Evolutionary conservation across 2,797 vertebrate genomes (phyloP).

Genomic region (Euthynnus affinis): DNA sequence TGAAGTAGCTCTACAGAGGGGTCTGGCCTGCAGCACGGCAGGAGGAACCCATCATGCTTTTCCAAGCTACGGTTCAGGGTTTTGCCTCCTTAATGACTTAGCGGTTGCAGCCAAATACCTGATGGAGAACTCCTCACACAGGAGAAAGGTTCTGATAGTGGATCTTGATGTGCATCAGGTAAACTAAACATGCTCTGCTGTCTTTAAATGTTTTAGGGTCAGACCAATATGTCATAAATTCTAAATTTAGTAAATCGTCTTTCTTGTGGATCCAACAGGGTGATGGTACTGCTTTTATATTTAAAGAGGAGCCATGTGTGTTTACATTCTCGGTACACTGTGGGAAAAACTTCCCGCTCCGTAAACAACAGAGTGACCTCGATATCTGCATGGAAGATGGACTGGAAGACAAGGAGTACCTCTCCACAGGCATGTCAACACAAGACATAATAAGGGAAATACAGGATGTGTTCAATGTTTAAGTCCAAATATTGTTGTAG

Average conservation of each 20-base stretch:
- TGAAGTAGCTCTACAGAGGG: conserved; percentile 73
- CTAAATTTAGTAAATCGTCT: neutral
- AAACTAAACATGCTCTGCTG: neutral
- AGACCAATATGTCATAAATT: neutral
- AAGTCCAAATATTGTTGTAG: neutral
- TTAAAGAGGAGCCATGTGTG: conserved; percentile 75
- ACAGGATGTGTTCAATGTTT: neutral
- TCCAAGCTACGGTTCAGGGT: conserved; percentile 75
- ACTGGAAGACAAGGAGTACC: conserved; percentile 74
- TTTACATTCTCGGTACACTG: conserved; percentile 82
- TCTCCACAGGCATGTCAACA: conserved; percentile 64
- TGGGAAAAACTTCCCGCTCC: conserved; percentile 79
- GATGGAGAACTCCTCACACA: conserved; percentile 32
- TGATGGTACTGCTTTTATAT: conserved; percentile 81
- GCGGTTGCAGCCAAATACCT: conserved; percentile 73
- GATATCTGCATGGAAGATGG: conserved; percentile 77
- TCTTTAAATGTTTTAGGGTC: neutral
- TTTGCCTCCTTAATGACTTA: conserved; percentile 80
- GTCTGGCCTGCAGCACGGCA: conserved; percentile 80
- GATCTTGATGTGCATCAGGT: conserved; percentile 85
- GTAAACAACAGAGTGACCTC: conserved; percentile 79
- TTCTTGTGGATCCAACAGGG: conserved; percentile 64
- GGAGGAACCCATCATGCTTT: conserved; percentile 82
- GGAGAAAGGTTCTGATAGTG: conserved; percentile 76
- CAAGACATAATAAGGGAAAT: neutral